phyloP scores from a whole-genome alignment of 2,888 invertebrate species.

The Arrhopalites spinosus region DNA sequence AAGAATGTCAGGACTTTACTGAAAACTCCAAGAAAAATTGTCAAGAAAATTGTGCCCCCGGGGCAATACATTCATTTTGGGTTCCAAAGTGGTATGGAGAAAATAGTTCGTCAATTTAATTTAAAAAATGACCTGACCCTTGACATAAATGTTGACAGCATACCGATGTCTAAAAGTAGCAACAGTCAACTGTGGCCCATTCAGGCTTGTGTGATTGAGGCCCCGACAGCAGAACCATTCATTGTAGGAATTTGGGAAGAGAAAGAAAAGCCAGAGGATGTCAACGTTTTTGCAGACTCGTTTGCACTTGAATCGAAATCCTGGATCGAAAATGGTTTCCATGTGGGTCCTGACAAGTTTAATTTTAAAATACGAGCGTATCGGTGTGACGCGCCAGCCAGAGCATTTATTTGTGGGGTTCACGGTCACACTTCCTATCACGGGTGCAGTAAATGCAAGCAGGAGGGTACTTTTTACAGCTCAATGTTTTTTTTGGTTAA shows the following conservation, averaged over 20 bases:
- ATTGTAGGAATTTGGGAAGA: slow-evolving; percentile 4
- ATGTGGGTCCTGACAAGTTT: background rate
- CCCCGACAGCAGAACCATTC: background rate
- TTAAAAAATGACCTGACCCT: background rate
- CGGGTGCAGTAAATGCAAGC: background rate
- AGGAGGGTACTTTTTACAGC: background rate
- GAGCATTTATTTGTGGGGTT: background rate
- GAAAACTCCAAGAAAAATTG: no score
- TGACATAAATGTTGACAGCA: background rate
- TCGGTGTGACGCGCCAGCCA: slow-evolving; percentile 2
- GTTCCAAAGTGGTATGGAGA: background rate
- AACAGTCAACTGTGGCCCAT: background rate
- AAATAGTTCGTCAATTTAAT: background rate
- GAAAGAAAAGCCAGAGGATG: background rate
- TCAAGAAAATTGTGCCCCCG: no score
- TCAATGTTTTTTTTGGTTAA: background rate
- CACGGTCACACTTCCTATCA: background rate
- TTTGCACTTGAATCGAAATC: background rate
- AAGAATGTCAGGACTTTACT: background rate
- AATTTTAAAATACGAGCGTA: background rate
- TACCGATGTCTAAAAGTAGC: background rate
- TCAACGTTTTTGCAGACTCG: background rate
- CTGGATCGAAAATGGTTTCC: background rate
- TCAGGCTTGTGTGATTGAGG: background rate
- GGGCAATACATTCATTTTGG: slow-evolving; percentile 4